phyloP scores from a whole-genome alignment of 35 echinoderm and acorn worm species.

The Lytechinus variegatus region DNA sequence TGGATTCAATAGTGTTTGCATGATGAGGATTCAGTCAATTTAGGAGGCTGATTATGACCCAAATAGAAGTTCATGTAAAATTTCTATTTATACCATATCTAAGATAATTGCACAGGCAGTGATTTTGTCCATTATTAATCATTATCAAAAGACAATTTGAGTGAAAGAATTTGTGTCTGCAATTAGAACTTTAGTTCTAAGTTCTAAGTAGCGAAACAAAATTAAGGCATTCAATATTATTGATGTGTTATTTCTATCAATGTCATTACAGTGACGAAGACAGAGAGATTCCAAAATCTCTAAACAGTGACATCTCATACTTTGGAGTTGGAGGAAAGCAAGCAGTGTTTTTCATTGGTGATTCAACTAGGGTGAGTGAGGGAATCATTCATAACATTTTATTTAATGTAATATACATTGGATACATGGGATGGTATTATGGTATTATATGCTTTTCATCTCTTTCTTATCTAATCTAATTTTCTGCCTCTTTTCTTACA shows the following conservation, averaged over 20 bases:
- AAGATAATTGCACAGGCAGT: background rate
- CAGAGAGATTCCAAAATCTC: slow-evolving; percentile 67
- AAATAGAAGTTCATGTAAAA: too few relatives aligned
- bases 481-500: slow-evolving; percentile 20
- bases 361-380: slow-evolving; percentile 68
- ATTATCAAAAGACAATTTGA: background rate
- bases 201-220: too few relatives aligned
- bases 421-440: too few relatives aligned
- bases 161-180: background rate
- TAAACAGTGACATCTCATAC: slow-evolving; percentile 98
- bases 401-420: too few relatives aligned
- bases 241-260: background rate
- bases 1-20: background rate
- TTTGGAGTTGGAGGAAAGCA: slow-evolving; percentile 99
- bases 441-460: too few relatives aligned
- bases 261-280: background rate
- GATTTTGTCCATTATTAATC: background rate
- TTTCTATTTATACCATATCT: background rate
- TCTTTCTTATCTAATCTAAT: too few relatives aligned
- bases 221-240: too few relatives aligned
- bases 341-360: slow-evolving; percentile 94
- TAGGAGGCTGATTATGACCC: background rate
- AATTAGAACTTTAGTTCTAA: too few relatives aligned
- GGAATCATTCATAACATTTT: too few relatives aligned
- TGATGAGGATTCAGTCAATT: background rate